Percentiles rank a stretch among this genome's conserved stretches.
phyloP scores from a whole-genome alignment of 35 echinoderm and acorn worm genomes.

The Amphiura filiformis region DNA sequence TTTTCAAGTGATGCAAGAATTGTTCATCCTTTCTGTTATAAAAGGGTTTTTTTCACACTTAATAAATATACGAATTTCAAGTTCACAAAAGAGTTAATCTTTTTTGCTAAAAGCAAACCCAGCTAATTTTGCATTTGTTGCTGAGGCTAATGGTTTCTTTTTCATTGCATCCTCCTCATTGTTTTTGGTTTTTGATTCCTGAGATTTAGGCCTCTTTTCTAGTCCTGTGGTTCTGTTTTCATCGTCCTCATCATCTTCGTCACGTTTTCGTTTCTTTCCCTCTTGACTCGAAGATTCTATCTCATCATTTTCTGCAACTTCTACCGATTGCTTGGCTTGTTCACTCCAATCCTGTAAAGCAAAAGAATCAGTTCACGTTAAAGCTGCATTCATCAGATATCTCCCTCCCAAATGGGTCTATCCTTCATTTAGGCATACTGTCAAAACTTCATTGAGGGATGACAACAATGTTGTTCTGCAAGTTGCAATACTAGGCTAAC shows the following conservation, averaged over 20 bases:
- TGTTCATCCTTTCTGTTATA: too few relatives aligned
- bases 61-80: background rate
- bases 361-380: background rate
- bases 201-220: constrained; percentile 46
- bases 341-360: constrained; percentile 63
- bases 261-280: constrained; percentile 39
- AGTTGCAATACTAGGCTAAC: too few relatives aligned
- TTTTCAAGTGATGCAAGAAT: too few relatives aligned
- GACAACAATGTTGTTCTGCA: too few relatives aligned
- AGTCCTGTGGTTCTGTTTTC: constrained; percentile 4
- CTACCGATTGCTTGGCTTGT: constrained; percentile 36
- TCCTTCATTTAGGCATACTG: too few relatives aligned
- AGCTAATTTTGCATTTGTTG: constrained; percentile 75
- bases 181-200: constrained; percentile 12
- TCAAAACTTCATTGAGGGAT: too few relatives aligned
- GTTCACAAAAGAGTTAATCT: constrained; percentile 30
- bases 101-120: constrained; percentile 70
- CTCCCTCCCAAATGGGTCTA: too few relatives aligned
- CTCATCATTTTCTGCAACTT: constrained; percentile 3
- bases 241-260: constrained; percentile 17
- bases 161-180: background rate
- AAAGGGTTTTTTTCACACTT: background rate
- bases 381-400: too few relatives aligned
- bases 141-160: constrained; percentile 39
- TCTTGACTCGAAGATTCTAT: constrained; percentile 26